These are phyloP conservation scores for Trachymyrmex septentrionalis DNA, from an alignment of 1,140 invertebrate genomes.

Conservation along the genomic window DNA sequence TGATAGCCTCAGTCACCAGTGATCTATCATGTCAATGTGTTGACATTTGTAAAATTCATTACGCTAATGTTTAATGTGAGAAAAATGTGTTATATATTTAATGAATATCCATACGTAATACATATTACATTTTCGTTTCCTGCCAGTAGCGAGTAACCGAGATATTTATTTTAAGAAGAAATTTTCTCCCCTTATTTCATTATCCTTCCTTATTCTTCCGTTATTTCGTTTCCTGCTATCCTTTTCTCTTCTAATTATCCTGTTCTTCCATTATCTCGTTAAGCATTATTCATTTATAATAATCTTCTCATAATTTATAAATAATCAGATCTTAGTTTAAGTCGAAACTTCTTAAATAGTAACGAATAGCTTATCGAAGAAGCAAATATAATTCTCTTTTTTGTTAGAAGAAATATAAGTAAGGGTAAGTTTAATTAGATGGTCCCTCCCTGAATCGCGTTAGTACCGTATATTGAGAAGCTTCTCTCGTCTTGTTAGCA, in stretches of 20 bases:
- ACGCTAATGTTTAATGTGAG: neutral
- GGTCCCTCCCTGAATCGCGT: neutral
- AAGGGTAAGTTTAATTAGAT: neutral
- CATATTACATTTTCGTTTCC: neutral
- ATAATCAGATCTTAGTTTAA: neutral
- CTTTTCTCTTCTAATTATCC: neutral
- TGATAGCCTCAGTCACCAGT: neutral
- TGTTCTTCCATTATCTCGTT: conserved; percentile 2
- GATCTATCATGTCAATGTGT: neutral
- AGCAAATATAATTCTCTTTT: neutral
- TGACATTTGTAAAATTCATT: neutral
- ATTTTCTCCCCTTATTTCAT: neutral
- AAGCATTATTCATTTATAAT: neutral
- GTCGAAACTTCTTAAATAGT: neutral
- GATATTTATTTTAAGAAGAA: neutral
- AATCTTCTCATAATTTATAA: neutral
- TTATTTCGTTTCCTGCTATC: neutral
- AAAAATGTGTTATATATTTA: neutral
- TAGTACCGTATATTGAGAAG: neutral
- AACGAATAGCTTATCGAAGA: conserved; percentile 1
- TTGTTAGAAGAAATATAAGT: neutral
- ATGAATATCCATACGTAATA: neutral
- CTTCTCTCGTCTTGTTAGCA: neutral
- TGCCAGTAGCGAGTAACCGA: neutral
- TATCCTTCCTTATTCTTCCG: neutral